Base-by-base conservation (phyloP, 1,140 invertebrate species). In the Amyelois transitella region DNA sequence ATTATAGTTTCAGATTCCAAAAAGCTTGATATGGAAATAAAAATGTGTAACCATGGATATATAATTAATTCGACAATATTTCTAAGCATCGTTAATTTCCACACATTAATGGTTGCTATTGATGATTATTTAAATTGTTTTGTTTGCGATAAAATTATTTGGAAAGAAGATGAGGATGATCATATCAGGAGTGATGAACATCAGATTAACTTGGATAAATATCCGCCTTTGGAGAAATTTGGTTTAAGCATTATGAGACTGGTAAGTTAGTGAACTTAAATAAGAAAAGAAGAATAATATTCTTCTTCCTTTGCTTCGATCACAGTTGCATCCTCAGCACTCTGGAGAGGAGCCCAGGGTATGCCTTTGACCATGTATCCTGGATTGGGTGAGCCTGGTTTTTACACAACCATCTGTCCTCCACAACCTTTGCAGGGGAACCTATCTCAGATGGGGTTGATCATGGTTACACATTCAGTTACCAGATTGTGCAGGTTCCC, bases 31-130 rank as follows among this genome's bases (percentile, higher is more conserved):
- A 24, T 21, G 21, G 21, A 49, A 10, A 6, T 24, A 24, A 2
- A 19, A 21, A 14, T 24, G 17, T 5, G 21, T 2, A 4, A 20
- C 10, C 14, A 18, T 22, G 50, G 48, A 19, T 18, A 44, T 0
- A 49, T 72, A 4, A 54, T 72, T 18, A 72, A 72, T 18, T 63
- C 58, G 10, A 69, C 38, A 2, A 19, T 72, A 14, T 55, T 55
- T 17, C 19, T 72, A 38, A 38, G 32, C n/a, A 8, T 14, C 5
- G 17, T 38, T 14, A 14, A n/a, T 14, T 38, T 2, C n/a, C 6
- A 28, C 58, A 2, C 38, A 51, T 1, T 22, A 60, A 7, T 43
- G 60, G 7, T 69, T 56, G 53, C 45, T 65, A 20, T 62, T 57
- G 1, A 28, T 72, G 17, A 24, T 64, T 10, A n/a, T 2, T 8